A percentile compares a stretch with the other conserved stretches of the same genome.
These are phyloP conservation scores for Chloroceryle aenea DNA, from an alignment of 2,113 vertebrate genomes.

Conservation along the genomic window DNA sequence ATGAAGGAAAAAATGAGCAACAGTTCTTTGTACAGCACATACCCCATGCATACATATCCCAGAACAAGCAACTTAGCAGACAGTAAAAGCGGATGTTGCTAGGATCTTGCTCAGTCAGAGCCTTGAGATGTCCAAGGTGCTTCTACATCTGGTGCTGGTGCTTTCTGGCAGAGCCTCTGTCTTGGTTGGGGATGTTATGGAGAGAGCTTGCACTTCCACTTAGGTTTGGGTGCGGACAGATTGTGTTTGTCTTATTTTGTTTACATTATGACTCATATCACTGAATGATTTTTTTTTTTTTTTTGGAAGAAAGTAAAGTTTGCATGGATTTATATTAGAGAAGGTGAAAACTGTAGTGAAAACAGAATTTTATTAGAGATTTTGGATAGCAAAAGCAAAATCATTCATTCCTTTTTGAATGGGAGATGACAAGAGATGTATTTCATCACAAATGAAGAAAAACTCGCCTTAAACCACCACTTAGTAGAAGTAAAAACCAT, in stretches of 20 bases:
- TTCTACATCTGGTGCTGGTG: neutral
- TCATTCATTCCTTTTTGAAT: neutral
- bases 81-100: neutral
- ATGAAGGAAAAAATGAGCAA: neutral
- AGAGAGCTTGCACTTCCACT: neutral
- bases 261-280: neutral
- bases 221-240: neutral
- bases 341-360: neutral
- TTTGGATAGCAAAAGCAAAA: neutral
- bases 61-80: constrained; percentile 8
- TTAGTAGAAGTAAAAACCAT: neutral
- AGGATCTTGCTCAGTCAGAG: neutral
- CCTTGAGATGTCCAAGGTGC: neutral
- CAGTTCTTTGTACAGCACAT: neutral
- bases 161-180: neutral
- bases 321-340: neutral
- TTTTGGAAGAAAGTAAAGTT: neutral
- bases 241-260: neutral
- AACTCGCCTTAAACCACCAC: neutral
- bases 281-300: too few species aligned
- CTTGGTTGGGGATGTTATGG: neutral
- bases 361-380: neutral
- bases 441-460: neutral
- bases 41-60: neutral
- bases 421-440: neutral